Evolutionary conservation across 1,140 invertebrate species (phyloP), one percentile per base, ranked within the genome.

Genomic region (Drosophila rufa): DNA sequence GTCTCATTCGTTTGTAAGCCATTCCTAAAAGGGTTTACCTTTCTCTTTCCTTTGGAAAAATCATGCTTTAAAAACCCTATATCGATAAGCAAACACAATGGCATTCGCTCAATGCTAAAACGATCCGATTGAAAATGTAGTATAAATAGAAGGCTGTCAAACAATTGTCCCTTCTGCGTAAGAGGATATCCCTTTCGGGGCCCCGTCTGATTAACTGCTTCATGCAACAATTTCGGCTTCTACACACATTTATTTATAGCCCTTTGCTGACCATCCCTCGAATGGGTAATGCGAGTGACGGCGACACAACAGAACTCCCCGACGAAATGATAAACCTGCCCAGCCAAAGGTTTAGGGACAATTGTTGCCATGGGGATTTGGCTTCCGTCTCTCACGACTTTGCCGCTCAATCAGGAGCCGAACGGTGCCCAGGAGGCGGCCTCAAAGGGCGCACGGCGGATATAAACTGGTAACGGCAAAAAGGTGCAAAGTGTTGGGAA

Each of bases 401-500:
- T 53, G 17, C 33, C 60, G 64, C 83, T 82, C 79, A 87, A 86
- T 86, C 83, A 86, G 65, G 47, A 42, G 42, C 66, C 65, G 59
- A 73, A 84, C 62, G 43, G 74, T 40, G 47, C 15, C 62, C 62
- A 45, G 27, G n/a, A 19, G 43, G 58, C 14, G 14, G 53, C 40
- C 53, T 56, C 27, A 38, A 75, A 61, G 51, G 48, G 40, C n/a
- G 38, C 56, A 19, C 17, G 40, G 45, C 59, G 45, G 46, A 65
- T 73, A 73, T 48, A 56, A 67, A 75, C 57, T 22, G 62, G 55
- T 46, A 56, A 36, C 19, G 48, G 45, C 40, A 74, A 86, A 69
- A 82, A 87, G 83, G 79, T 82, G 79, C 50, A 71, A 59, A 73
- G 69, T 58, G 51, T 42, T 71, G 56, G 83, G 68, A 62, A 80